These are phyloP conservation scores for Synanceia verrucosa DNA, from an alignment of 2,797 vertebrate genomes.

Conservation along the genomic window DNA sequence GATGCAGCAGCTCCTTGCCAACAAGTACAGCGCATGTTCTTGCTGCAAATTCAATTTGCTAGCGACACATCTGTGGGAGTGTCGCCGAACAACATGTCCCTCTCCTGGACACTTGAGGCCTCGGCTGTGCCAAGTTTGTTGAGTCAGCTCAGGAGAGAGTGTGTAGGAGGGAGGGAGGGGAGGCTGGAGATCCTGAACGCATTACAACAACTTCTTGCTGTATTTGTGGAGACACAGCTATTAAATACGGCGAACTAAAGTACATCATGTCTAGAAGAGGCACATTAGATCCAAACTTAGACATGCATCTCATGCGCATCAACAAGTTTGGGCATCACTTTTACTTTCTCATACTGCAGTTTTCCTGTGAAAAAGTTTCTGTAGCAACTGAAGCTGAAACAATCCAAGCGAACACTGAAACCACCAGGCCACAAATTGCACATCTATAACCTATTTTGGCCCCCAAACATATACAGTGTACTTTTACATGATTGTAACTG, in stretches of 20 bases:
- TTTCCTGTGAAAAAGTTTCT: constrained; percentile 43
- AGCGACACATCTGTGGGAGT: constrained; percentile 47
- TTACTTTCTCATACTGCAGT: constrained; percentile 4
- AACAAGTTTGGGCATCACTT: constrained; percentile 3
- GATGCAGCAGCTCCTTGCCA: constrained; percentile 45
- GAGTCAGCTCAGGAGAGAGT: constrained; percentile 49
- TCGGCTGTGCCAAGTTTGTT: constrained; percentile 35
- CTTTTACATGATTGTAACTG: constrained; percentile 61
- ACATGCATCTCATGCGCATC: not conserved
- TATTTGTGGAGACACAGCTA: constrained; percentile 6
- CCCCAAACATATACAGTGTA: constrained; percentile 61
- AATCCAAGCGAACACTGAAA: constrained; percentile 37
- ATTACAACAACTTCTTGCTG: constrained; percentile 31
- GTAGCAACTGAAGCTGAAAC: constrained; percentile 42
- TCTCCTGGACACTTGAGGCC: constrained; percentile 18
- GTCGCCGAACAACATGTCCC: constrained; percentile 45
- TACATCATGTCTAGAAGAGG: not conserved
- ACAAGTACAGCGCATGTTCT: constrained; percentile 45
- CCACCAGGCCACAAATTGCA: constrained; percentile 70
- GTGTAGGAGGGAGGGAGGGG: constrained; percentile 14
- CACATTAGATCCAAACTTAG: not conserved
- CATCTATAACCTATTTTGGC: constrained; percentile 64
- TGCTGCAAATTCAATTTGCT: constrained; percentile 68
- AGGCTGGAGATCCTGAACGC: constrained; percentile 13
- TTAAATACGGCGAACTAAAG: not conserved